Evolutionary conservation across 2,797 vertebrate genomes (phyloP), one percentile per base, ranked within the genome.

Genomic region (Cygnus olor): DNA sequence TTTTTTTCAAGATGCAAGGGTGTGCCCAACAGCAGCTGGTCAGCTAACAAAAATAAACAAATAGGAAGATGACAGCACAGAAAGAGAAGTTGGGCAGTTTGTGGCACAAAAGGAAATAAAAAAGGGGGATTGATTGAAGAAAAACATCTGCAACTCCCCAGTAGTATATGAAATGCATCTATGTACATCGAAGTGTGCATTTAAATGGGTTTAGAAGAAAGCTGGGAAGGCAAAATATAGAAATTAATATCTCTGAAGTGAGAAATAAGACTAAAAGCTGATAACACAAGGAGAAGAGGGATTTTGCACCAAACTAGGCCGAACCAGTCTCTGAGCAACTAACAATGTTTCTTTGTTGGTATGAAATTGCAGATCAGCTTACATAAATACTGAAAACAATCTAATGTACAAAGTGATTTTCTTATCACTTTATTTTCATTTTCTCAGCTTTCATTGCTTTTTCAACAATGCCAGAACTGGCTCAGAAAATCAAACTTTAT

Each of bases 401-500:
- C 15, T 76, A 49, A 65, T 28, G 10, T 45, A 61, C 18, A 68
- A 73, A 71, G 30, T 20, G 0, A 2, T 20, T 44, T 15, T 27
- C 53, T 71, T 10, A 80, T 66, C 5, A 38, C 7, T 0, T 72
- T 0, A 22, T 15, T 54, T 51, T 65, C 61, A 11, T 86, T 66
- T 56, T 69, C 80, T 40, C 84, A 98, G 97, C 86, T 80, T 98
- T 98, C 76, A 97, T 98, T 89, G 97, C 97, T 15, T 98, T 98
- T 95, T 98, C 98, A 76, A 97, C 94, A 42, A 98, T 99, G 93
- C 98, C 98, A 13, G 97, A 99, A 21, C 95, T 99, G 86, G 98
- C 99, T 90, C 98, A 98, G 85, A 99, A 98, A 96, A 98, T 99
- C 95, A 98, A 98, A 86, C 51, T 99, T 73, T 98, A 98, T 90